These are phyloP conservation scores for Diarsia dahlii DNA, from an alignment of 2,888 invertebrate genomes.

Conservation along the genomic window DNA sequence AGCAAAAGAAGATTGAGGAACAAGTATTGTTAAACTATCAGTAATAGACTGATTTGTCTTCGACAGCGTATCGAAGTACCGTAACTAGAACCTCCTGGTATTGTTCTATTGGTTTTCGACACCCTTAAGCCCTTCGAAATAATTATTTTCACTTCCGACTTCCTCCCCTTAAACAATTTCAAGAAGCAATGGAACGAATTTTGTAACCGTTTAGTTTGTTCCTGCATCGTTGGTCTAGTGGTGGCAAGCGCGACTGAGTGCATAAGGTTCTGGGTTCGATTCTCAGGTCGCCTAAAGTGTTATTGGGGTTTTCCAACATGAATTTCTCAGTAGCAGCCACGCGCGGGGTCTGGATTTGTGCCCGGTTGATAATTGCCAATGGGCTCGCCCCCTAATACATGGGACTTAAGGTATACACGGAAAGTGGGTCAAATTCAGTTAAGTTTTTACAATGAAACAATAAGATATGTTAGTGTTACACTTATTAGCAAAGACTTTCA, in stretches of 20 bases:
- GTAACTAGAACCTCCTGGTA: constrained; percentile 25
- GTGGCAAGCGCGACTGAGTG: no score
- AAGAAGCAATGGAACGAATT: constrained; percentile 18
- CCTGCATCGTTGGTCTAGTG: neutral
- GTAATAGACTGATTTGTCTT: neutral
- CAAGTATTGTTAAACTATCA: neutral
- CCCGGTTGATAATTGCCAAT: no score
- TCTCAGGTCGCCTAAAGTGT: no score
- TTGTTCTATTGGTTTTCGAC: constrained; percentile 40
- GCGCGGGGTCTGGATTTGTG: no score
- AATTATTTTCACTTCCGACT: constrained; percentile 43
- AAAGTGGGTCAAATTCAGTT: neutral
- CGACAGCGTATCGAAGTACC: neutral
- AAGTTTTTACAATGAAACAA: neutral
- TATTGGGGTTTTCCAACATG: no score
- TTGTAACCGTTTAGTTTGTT: neutral
- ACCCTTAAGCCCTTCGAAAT: constrained; percentile 8
- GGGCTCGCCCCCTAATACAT: no score
- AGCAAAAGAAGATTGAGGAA: neutral
- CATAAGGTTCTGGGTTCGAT: no score
- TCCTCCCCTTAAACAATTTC: constrained; percentile 35
- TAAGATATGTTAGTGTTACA: neutral
- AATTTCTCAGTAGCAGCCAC: no score
- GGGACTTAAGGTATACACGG: no score
- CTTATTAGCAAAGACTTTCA: neutral